phyloP scores from a whole-genome alignment of 1,140 invertebrate species.

The Pseudachorutes palmiensis region DNA sequence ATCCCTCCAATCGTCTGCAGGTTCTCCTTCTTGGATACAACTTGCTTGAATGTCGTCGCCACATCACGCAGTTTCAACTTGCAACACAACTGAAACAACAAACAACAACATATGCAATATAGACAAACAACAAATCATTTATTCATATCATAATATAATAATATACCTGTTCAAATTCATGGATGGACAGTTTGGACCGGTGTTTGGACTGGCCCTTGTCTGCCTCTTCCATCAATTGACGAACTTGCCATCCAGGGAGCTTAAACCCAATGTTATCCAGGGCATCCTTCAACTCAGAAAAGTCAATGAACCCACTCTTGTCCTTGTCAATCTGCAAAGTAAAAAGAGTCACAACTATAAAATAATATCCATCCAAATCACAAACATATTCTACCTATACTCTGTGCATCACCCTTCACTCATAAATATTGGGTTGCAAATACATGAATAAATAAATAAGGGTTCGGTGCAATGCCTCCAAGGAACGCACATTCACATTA shows the following conservation, averaged over 20 bases:
- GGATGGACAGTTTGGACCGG: slow-evolving; percentile 66
- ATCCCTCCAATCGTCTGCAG: slow-evolving; percentile 86
- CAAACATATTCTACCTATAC: no score
- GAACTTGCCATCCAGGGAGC: slow-evolving; percentile 83
- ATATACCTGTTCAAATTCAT: slow-evolving; percentile 69
- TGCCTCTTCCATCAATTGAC: slow-evolving; percentile 81
- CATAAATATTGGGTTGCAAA: no score
- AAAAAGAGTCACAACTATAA: background rate
- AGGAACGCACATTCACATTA: no score
- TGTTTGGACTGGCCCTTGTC: slow-evolving; percentile 61
- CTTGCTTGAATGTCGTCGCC: slow-evolving; percentile 80
- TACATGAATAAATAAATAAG: no score
- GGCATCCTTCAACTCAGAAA: slow-evolving; percentile 78
- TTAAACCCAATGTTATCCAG: slow-evolving; percentile 86
- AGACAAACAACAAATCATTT: slow-evolving; percentile 12
- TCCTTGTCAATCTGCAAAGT: slow-evolving; percentile 64
- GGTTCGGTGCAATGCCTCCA: no score
- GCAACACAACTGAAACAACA: slow-evolving; percentile 60
- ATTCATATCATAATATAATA: background rate
- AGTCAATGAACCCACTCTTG: slow-evolving; percentile 79
- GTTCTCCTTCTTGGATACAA: slow-evolving; percentile 86
- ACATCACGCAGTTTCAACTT: slow-evolving; percentile 81
- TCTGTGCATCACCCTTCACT: no score
- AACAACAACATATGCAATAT: no score
- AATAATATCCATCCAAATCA: no score